Conservation (phyloP, 2,797 vertebrate genomes). For the Rhinophrynus dorsalis region DNA sequence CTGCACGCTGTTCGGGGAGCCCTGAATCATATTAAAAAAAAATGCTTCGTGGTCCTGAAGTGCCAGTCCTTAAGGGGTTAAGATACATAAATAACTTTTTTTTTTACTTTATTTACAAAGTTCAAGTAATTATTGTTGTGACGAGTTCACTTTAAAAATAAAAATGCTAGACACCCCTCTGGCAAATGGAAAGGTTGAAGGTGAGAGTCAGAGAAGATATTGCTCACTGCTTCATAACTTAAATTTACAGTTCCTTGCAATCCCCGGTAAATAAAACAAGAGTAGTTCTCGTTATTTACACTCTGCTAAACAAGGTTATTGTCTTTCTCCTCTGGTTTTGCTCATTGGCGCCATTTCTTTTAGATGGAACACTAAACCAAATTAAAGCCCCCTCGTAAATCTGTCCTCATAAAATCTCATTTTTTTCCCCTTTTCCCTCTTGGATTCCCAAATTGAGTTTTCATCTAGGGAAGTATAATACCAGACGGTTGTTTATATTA, state of each 20-base stretch:
- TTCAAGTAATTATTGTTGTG: too few relatives aligned
- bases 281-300: slow-evolving; percentile 33
- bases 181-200: slow-evolving; percentile 12
- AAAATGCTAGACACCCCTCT: too few relatives aligned
- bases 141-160: too few relatives aligned
- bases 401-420: slow-evolving; percentile 46
- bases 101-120: too few relatives aligned
- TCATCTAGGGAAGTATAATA: slow-evolving; percentile 7
- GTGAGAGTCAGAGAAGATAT: slow-evolving; percentile 14
- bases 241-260: slow-evolving; percentile 12
- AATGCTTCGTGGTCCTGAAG: too few relatives aligned
- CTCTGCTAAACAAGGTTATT: slow-evolving; percentile 42
- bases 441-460: slow-evolving; percentile 15
- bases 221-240: slow-evolving; percentile 11
- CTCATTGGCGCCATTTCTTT: slow-evolving; percentile 55
- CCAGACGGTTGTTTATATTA: neutral
- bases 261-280: slow-evolving; percentile 22
- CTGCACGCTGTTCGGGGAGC: too few relatives aligned
- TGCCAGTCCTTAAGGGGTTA: too few relatives aligned
- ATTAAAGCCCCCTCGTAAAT: slow-evolving; percentile 46
- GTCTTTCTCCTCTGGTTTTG: slow-evolving; percentile 39
- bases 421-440: neutral
- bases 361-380: slow-evolving; percentile 48
- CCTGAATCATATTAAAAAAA: too few relatives aligned
- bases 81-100: too few relatives aligned